Conservation (phyloP, 2,888 invertebrate genomes). For the Halocaridina rubra region DNA sequence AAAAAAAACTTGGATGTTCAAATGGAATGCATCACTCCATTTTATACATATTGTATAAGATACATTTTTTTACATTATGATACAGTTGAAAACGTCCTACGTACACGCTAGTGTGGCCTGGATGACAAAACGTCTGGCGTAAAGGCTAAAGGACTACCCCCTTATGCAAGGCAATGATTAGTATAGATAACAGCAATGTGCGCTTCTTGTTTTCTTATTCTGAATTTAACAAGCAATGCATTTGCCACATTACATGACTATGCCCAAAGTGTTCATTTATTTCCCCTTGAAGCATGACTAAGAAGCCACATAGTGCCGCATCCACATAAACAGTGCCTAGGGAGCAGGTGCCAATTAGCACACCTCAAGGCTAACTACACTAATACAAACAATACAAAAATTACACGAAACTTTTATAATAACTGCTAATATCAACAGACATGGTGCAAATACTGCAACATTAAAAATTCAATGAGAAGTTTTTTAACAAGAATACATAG, state of each 20-base stretch:
- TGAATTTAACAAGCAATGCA: too few relatives aligned
- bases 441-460: conserved; percentile 55
- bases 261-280: too few relatives aligned
- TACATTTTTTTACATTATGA: conserved; percentile 63
- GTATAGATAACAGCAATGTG: too few relatives aligned
- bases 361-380: conserved; percentile 54
- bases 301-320: neutral
- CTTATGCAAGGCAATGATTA: too few relatives aligned
- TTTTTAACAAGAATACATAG: conserved; percentile 45
- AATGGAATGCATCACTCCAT: conserved; percentile 64
- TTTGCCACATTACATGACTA: too few relatives aligned
- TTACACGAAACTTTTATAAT: conserved; percentile 46
- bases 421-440: conserved; percentile 56
- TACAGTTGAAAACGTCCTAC: conserved; percentile 61
- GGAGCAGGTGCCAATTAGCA: conserved; percentile 46
- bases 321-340: neutral
- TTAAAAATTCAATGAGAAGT: conserved; percentile 48
- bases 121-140: conserved; percentile 47
- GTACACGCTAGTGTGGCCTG: conserved; percentile 58
- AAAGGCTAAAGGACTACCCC: conserved; percentile 40
- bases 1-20: conserved; percentile 35
- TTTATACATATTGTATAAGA: conserved; percentile 64
- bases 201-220: too few relatives aligned
- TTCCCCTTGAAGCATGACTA: neutral
- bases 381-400: conserved; percentile 58